A percentile compares a stretch with the other conserved stretches of the same genome.
Conservation (phyloP, 1,140 invertebrate genomes). For the Zaprionus gabonicus region DNA sequence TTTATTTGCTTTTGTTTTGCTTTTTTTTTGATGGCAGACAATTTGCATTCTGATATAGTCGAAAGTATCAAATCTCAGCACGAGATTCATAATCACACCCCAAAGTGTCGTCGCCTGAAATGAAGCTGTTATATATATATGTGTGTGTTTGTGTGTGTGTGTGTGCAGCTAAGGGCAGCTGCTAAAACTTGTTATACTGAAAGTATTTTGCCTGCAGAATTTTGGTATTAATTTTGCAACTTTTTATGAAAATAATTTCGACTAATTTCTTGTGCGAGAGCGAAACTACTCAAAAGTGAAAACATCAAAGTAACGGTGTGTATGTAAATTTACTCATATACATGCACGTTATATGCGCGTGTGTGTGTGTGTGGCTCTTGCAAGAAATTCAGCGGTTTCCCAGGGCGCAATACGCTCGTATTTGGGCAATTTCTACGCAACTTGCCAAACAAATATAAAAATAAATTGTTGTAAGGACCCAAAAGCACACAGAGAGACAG, state of each 20-base stretch:
- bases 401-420: constrained; percentile 59
- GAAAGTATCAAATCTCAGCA: constrained; percentile 69
- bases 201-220: constrained; percentile 14
- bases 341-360: neutral
- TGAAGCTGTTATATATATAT: constrained; percentile 45
- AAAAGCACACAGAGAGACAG: constrained; percentile 8
- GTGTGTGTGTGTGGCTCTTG: constrained; percentile 41
- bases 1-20: constrained; percentile 28
- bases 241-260: constrained; percentile 64
- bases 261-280: constrained; percentile 51
- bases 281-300: constrained; percentile 65
- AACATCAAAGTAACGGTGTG: constrained; percentile 50
- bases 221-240: constrained; percentile 22
- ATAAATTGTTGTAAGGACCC: constrained; percentile 78
- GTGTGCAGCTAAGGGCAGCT: constrained; percentile 7
- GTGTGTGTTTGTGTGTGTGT: constrained; percentile 20
- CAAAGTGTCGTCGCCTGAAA: constrained; percentile 68
- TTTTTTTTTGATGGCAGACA: constrained; percentile 33
- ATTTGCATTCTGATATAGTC: constrained; percentile 68
- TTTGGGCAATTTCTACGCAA: constrained; percentile 76
- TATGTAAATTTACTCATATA: neutral
- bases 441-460: constrained; percentile 83
- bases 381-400: constrained; percentile 70
- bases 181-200: neutral
- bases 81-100: constrained; percentile 76